Conservation (phyloP, 2,113 vertebrate species). For the Siniperca knerii region DNA sequence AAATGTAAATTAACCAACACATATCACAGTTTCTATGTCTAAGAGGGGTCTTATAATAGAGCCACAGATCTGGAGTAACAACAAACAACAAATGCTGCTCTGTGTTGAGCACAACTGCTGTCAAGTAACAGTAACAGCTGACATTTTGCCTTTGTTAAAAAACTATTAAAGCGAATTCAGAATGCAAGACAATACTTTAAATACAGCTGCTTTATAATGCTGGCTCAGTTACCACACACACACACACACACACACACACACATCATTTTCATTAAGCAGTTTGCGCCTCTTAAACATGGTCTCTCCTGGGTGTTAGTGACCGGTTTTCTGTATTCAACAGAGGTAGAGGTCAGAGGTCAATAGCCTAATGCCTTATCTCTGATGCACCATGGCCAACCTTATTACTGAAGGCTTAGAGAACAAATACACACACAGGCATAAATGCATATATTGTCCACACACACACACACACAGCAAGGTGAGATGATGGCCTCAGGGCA, state of each 20-base stretch:
- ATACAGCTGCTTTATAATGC: conserved; percentile 62
- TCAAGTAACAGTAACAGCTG: conserved; percentile 35
- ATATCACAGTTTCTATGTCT: neutral
- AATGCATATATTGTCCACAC: conserved; percentile 67
- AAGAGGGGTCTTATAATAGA: neutral
- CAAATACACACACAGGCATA: conserved; percentile 57
- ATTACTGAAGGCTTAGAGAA: conserved; percentile 77
- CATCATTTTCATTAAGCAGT: conserved; percentile 70
- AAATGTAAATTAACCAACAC: neutral
- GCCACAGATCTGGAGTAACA: neutral
- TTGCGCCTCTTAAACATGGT: conserved; percentile 67
- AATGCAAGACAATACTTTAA: conserved; percentile 50
- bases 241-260: conserved; percentile 29
- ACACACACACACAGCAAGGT: conserved; percentile 51
- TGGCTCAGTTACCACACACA: conserved; percentile 34
- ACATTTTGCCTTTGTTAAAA: neutral
- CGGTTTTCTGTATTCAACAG: conserved; percentile 73
- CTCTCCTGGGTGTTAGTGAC: conserved; percentile 75
- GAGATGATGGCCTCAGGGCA: conserved; percentile 67
- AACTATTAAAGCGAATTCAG: conserved; percentile 45
- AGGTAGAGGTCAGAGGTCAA: conserved; percentile 75
- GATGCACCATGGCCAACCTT: conserved; percentile 78
- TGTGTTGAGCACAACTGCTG: neutral
- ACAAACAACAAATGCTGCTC: conserved; percentile 1
- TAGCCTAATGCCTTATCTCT: conserved; percentile 81